These are phyloP conservation scores for Drosophila quasianomalipes DNA, from an alignment of 2,888 invertebrate genomes.

Conservation along the genomic window DNA sequence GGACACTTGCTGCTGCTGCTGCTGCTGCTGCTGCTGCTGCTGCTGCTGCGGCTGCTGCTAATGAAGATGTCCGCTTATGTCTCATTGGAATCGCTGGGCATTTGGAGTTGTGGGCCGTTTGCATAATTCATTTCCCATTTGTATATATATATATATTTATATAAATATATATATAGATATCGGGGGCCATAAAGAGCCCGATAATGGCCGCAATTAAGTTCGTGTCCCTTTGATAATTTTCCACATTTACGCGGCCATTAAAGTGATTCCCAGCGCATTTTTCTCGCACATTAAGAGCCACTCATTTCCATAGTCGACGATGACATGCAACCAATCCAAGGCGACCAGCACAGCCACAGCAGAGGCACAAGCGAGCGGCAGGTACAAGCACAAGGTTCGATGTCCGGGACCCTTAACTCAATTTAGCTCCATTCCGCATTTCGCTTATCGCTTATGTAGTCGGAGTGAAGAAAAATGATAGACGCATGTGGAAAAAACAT, in stretches of 20 bases:
- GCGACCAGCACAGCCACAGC: neutral
- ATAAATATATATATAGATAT: neutral
- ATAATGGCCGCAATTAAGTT: slow-evolving; percentile 81
- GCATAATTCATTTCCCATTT: slow-evolving; percentile 81
- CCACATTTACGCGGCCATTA: slow-evolving; percentile 80
- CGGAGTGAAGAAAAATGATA: slow-evolving; percentile 60
- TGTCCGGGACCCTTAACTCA: slow-evolving; percentile 15
- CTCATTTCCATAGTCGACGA: slow-evolving; percentile 70
- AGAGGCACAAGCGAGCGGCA: neutral
- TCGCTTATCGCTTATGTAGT: slow-evolving; percentile 61
- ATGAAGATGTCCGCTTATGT: slow-evolving; percentile 56
- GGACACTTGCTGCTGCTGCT: slow-evolving; percentile 10
- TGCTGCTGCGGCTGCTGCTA: slow-evolving; percentile 29
- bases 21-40: neutral
- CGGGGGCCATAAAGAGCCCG: slow-evolving; percentile 60
- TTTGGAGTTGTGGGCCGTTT: slow-evolving; percentile 39
- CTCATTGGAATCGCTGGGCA: slow-evolving; percentile 15
- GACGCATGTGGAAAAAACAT: slow-evolving; percentile 53
- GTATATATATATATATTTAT: slow-evolving; percentile 48
- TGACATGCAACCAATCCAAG: slow-evolving; percentile 44
- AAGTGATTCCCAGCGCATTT: slow-evolving; percentile 74
- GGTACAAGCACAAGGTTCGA: slow-evolving; percentile 8
- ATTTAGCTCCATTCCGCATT: slow-evolving; percentile 44
- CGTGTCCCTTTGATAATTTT: slow-evolving; percentile 81
- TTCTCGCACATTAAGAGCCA: slow-evolving; percentile 59